Evolutionary conservation across 2,888 invertebrate genomes (phyloP), one percentile per base, ranked within the genome.

Genomic region (Paralinhomoeus sp.): DNA sequence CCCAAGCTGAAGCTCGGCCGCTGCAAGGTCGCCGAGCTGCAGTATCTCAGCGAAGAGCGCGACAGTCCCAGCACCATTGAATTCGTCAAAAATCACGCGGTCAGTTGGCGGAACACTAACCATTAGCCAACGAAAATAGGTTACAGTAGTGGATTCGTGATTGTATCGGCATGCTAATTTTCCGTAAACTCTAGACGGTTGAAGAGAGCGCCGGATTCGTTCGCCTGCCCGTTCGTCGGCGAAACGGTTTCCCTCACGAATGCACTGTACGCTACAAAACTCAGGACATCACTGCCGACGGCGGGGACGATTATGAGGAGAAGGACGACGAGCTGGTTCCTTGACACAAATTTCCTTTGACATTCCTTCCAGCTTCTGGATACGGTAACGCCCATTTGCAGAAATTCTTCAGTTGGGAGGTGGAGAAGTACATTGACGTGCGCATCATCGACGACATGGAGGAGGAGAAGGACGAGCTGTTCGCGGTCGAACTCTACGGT

Each of bases 381-480:
- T 12, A 31, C 9, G 15, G 9, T 31, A 15, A 18, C 5, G 35
- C 5, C 17, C 17, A 35, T 35, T 12, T 35, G n/a, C 5, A 35
- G 35, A 17, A 12, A 7, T 35, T 35, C 18, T 12, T 12, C 35
- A 35, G 18, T 12, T 7, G 64, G 12, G 67, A 72, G 63, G 65
- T 65, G 15, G 65, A 67, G 50, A 67, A 69, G 50, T 60, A 62
- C 37, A 58, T 73, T 36, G 68, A 69, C 47, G 67, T 73, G 41
- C 65, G 67, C 1, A 70, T 73, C 45, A 64, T 69, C 24, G 70
- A 73, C 52, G 72, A 72, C 50, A 63, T 68, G 63, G 64, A 67
- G 44, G 67, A 70, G 17, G 72, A 72, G 53, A 72, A 72, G 57
- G 72, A 72, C 54, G 73, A 73, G 53, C 69, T 70, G 48, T 73